phyloP scores from a whole-genome alignment of 2,888 invertebrate species.

The Lacanobia oleracea region DNA sequence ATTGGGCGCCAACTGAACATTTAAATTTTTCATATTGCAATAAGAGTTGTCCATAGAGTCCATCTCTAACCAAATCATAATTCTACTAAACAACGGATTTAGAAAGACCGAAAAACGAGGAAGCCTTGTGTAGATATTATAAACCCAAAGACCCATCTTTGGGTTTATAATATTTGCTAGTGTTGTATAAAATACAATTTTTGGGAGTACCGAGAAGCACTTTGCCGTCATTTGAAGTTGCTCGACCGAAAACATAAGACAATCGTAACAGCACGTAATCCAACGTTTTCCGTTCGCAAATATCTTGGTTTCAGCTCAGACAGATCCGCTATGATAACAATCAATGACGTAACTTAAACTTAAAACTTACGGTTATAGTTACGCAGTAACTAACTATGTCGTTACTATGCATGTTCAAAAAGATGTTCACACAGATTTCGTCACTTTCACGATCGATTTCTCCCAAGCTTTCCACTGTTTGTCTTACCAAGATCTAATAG shows the following conservation, averaged over 20 bases:
- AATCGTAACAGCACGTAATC: slow-evolving; percentile 15
- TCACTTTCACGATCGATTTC: slow-evolving; percentile 86
- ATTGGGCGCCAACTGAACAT: slow-evolving; percentile 22
- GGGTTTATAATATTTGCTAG: no score
- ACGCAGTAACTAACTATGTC: slow-evolving; percentile 44
- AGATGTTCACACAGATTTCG: slow-evolving; percentile 79
- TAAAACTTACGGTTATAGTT: slow-evolving; percentile 38
- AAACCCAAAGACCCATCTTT: no score
- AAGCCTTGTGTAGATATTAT: neutral
- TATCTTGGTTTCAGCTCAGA: slow-evolving; percentile 30
- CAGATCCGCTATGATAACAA: slow-evolving; percentile 28
- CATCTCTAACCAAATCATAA: neutral
- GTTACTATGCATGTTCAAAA: slow-evolving; percentile 56
- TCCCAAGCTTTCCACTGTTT: slow-evolving; percentile 78
- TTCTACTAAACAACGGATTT: no score
- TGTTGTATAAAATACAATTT: neutral
- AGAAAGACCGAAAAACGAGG: neutral
- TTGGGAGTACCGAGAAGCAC: neutral
- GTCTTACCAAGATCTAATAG: slow-evolving; percentile 66
- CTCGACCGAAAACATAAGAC: slow-evolving; percentile 5
- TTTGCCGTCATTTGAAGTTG: slow-evolving; percentile 18
- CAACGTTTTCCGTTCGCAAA: slow-evolving; percentile 20
- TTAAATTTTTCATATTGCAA: neutral
- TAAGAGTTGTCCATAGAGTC: neutral
- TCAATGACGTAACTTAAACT: slow-evolving; percentile 39